Evolutionary conservation across 2,888 invertebrate genomes (phyloP), one percentile per base, ranked within the genome.

Genomic region (Hoplodrina blanda): DNA sequence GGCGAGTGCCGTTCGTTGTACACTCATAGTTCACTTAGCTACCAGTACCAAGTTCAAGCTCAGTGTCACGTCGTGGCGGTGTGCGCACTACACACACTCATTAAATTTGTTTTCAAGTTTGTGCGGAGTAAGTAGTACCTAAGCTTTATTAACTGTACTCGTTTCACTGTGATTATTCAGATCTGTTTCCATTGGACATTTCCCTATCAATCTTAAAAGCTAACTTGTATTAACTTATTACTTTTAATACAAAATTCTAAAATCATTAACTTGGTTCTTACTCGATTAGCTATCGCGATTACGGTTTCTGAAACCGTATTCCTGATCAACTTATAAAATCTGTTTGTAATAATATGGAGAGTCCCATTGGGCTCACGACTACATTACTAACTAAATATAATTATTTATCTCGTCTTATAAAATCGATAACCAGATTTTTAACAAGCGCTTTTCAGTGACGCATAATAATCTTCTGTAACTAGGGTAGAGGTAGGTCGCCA

Each of bases 1-100:
- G 71, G 17, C 77, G 62, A 82, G 85, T 85, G 85, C 84, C 83
- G 88, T 83, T 84, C 77, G 74, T 78, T 81, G 33, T 54, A 66
- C 66, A 50, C 2, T 17, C 65, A 55, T 62, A 64, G 44, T 64
- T 72, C 59, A 67, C 66, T 72, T 67, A n/a, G n/a, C 61, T 53
- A 54, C 20, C 41, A 63, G 46, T 76, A 55, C 41, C 62, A 67
- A 81, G 66, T 64, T 63, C 55, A 56, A 55, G 30, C 25, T n/a
- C 20, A 65, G n/a, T 30, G 10, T 30, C 19, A 1, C 13, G 11
- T 10, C n/a, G n/a, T 15, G 11, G n/a, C 20, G 11, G 53, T 49
- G 53, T 49, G 20, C 30, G 6, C n/a, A 17, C 44, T 3, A 44
- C 15, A 15, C 15, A 15, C 13, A 44, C 44, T 41, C 10, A 11